phyloP scores from a whole-genome alignment of 2,888 invertebrate genomes.

The Ichneumoninae sp. region DNA sequence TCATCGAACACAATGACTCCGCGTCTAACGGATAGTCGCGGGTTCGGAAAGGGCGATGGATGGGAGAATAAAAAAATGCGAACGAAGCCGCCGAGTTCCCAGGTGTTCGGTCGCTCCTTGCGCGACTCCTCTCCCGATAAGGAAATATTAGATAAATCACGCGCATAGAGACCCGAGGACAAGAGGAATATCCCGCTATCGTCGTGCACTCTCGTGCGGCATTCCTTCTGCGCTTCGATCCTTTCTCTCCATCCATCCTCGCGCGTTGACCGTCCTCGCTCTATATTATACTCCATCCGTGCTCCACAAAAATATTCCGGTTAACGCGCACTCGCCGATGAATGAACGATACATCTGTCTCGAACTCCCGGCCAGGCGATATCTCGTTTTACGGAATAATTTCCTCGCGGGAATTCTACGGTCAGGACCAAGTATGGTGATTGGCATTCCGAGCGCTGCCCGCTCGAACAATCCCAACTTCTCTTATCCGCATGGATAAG shows the following conservation, averaged over 20 bases:
- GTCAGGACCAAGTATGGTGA: constrained; percentile 36
- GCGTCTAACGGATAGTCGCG: not conserved
- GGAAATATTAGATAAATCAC: constrained; percentile 82
- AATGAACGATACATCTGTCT: constrained; percentile 57
- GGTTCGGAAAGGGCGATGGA: constrained; percentile 61
- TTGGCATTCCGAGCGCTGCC: constrained; percentile 22
- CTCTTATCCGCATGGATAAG: constrained; percentile 39
- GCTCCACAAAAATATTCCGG: constrained; percentile 46
- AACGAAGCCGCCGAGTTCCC: constrained; percentile 67
- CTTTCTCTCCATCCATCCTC: constrained; percentile 57
- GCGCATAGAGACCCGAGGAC: constrained; percentile 42
- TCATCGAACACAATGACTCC: constrained; percentile 73
- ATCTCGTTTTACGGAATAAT: constrained; percentile 22
- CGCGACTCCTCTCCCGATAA: constrained; percentile 75
- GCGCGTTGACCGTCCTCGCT: constrained; percentile 61
- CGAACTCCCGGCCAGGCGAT: constrained; percentile 31
- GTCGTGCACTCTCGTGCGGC: constrained; percentile 52
- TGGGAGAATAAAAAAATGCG: constrained; percentile 37
- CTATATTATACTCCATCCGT: constrained; percentile 62
- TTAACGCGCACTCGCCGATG: constrained; percentile 39
- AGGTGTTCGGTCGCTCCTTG: constrained; percentile 74
- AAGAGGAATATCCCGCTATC: constrained; percentile 62
- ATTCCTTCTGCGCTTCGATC: constrained; percentile 68
- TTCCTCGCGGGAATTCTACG: constrained; percentile 25
- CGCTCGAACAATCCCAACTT: constrained; percentile 27